Evolutionary conservation across 2,888 invertebrate species (phyloP).

Genomic region (Xestia xanthographa): DNA sequence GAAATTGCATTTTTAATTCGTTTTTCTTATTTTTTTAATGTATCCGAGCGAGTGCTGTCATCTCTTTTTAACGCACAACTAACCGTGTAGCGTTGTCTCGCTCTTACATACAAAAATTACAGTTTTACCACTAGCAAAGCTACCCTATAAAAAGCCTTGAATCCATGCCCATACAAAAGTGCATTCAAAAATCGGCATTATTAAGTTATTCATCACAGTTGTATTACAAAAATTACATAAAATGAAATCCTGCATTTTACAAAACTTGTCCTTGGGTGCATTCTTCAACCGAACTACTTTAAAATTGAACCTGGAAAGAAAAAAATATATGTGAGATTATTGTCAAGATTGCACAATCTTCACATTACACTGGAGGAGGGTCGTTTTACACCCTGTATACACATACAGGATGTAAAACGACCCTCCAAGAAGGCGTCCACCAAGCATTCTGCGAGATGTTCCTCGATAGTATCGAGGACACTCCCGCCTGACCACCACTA

Average conservation of each 20-base stretch:
- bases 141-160: conserved; percentile 35
- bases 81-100: background rate
- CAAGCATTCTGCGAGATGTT: no score
- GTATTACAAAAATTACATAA: conserved; percentile 68
- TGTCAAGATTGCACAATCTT: background rate
- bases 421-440: no score
- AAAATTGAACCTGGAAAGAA: conserved; percentile 70
- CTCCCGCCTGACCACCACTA: no score
- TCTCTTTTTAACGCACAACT: background rate
- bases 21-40: background rate
- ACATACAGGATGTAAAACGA: no score
- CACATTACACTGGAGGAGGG: no score
- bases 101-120: background rate
- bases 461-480: no score
- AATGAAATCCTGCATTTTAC: conserved; percentile 58
- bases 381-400: no score
- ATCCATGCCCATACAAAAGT: conserved; percentile 36
- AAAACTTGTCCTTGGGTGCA: conserved; percentile 57
- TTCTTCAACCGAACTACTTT: conserved; percentile 66
- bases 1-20: conserved; percentile 2
- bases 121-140: background rate
- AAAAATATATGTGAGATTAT: background rate
- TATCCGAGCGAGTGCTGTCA: background rate
- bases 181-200: conserved; percentile 48
- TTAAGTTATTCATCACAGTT: conserved; percentile 70